phyloP scores from a whole-genome alignment of 35 echinoderm and acorn worm genomes.

The Eucidaris tribuloides region DNA sequence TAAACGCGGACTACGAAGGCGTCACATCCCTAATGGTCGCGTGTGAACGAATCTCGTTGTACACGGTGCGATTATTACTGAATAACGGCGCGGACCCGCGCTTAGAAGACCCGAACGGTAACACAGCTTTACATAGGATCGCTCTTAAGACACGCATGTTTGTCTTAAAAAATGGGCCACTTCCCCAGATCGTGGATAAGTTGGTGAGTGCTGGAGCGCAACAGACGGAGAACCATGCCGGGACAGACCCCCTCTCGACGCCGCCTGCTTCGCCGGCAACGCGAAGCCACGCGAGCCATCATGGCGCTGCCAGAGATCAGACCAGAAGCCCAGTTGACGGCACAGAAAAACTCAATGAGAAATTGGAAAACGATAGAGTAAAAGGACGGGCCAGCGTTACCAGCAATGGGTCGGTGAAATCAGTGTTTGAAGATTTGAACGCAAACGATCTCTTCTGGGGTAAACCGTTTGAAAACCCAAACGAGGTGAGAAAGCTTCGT shows the following conservation, averaged over 20 bases:
- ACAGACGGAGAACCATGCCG: neutral
- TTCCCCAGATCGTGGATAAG: constrained; percentile 12
- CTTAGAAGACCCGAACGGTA: neutral
- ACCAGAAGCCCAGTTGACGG: neutral
- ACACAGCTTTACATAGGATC: neutral
- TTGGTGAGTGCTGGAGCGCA: neutral
- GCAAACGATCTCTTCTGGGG: no score
- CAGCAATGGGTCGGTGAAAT: no score
- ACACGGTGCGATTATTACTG: neutral
- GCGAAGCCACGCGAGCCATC: constrained; percentile 2
- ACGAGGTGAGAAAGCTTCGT: neutral
- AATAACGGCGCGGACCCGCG: neutral
- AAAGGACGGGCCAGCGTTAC: no score
- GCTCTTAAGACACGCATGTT: neutral
- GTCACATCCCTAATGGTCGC: neutral
- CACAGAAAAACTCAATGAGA: constrained; percentile 3
- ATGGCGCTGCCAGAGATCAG: neutral
- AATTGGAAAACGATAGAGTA: constrained; percentile 12
- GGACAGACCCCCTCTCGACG: neutral
- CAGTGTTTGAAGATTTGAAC: no score
- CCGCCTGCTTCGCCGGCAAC: neutral
- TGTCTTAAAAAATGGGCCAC: neutral
- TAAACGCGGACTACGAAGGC: neutral
- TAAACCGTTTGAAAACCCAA: neutral
- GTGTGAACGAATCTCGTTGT: neutral